Evolutionary conservation across 2,888 invertebrate genomes (phyloP).

Genomic region (Meiosimyza platycephala): DNA sequence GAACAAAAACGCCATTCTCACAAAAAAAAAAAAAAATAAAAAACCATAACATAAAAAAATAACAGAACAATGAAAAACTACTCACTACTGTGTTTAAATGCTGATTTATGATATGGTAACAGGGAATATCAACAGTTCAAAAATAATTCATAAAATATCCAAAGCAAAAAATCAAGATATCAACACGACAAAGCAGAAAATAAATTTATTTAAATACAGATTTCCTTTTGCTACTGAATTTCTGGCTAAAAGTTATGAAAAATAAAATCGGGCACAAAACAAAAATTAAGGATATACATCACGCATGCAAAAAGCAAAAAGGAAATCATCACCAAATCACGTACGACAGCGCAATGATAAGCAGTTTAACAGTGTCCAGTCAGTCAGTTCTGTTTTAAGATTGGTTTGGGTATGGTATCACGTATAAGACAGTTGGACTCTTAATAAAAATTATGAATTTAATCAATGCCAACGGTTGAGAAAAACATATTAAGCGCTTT

Average conservation of each 20-base stretch:
- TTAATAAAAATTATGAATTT: constrained; percentile 35
- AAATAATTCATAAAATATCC: constrained; percentile 37
- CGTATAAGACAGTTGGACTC: too few species aligned
- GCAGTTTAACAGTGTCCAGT: constrained; percentile 49
- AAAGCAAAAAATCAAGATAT: constrained; percentile 29
- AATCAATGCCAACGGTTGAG: not conserved
- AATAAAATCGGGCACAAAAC: not conserved
- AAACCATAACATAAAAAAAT: too few species aligned
- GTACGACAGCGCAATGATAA: not conserved
- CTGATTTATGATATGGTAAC: too few species aligned
- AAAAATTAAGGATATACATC: constrained; percentile 21
- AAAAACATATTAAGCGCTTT: not conserved
- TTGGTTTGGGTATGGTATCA: too few species aligned
- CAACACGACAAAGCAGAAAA: too few species aligned
- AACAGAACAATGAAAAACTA: too few species aligned
- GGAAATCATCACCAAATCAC: not conserved
- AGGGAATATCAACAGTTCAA: too few species aligned
- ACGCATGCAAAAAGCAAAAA: constrained; percentile 27
- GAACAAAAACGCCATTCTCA: too few species aligned
- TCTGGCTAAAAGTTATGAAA: not conserved
- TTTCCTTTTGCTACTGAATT: constrained; percentile 39
- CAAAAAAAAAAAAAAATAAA: too few species aligned
- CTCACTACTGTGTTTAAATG: too few species aligned
- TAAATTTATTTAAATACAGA: constrained; percentile 39
- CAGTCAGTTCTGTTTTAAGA: constrained; percentile 52